phyloP scores from a whole-genome alignment of 35 echinoderm and acorn worm genomes.

The Patiria miniata region DNA sequence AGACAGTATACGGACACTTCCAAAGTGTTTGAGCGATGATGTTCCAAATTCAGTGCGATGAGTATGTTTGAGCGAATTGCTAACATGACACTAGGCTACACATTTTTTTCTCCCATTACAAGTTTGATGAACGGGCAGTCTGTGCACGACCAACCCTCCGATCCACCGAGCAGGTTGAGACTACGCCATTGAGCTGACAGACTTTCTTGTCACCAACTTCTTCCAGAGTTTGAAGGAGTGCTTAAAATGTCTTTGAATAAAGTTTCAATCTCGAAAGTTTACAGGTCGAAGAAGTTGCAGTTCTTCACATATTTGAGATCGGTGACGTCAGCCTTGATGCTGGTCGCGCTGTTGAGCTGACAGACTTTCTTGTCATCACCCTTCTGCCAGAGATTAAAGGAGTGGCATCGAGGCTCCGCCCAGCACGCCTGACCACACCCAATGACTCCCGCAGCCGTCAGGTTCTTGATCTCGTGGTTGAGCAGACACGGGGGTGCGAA shows the following conservation, averaged over 20 bases:
- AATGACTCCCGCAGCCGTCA: slow-evolving; percentile 6
- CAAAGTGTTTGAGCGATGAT: too few species aligned
- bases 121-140: too few species aligned
- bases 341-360: background rate
- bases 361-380: background rate
- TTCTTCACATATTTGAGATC: background rate
- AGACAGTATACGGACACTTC: too few species aligned
- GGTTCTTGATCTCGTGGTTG: slow-evolving; percentile 21
- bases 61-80: too few species aligned
- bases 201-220: background rate
- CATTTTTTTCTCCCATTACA: too few species aligned
- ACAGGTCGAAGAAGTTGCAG: background rate
- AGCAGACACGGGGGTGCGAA: background rate
- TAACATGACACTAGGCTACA: too few species aligned
- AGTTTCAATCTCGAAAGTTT: too few species aligned
- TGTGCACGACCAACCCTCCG: background rate
- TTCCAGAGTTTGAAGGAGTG: slow-evolving; percentile 16
- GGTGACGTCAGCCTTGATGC: slow-evolving; percentile 5
- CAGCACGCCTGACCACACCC: slow-evolving; percentile 28
- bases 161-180: background rate
- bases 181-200: background rate
- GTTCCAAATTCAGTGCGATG: too few species aligned
- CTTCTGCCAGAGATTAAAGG: background rate
- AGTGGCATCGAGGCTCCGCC: slow-evolving; percentile 31
- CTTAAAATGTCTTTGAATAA: too few species aligned